Evolutionary conservation across 92 coral and sea anemone species (phyloP).

Genomic region (Heteractis magnifica): DNA sequence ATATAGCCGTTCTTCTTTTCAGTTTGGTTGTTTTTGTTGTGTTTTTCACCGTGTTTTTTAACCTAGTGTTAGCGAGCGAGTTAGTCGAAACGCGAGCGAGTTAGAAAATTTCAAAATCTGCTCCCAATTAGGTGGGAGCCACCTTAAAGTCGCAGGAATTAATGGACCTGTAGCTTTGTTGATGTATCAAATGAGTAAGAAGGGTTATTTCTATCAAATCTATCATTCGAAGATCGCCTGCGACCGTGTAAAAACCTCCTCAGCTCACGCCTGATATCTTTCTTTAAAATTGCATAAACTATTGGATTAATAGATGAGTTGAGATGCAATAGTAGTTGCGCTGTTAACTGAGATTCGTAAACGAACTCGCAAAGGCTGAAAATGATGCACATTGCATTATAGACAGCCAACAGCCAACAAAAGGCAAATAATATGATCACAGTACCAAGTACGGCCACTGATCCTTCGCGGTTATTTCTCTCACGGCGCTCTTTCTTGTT

Average conservation of each 20-base stretch:
- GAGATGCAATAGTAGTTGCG: constrained; percentile 20
- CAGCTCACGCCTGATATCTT: constrained; percentile 31
- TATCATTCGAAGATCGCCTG: not conserved
- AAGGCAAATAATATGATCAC: constrained; percentile 33
- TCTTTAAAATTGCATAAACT: constrained; percentile 31
- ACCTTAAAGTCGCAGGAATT: too few relatives aligned
- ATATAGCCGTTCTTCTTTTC: too few relatives aligned
- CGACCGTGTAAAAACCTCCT: constrained; percentile 10
- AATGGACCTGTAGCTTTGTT: not conserved
- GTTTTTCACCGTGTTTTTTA: too few relatives aligned
- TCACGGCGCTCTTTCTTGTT: constrained; percentile 35
- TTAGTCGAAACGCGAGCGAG: too few relatives aligned
- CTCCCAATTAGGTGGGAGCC: too few relatives aligned
- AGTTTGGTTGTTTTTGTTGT: too few relatives aligned
- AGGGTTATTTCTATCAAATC: constrained; percentile 8
- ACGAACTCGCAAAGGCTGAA: constrained; percentile 1
- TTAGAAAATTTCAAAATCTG: too few relatives aligned
- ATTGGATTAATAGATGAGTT: constrained; percentile 38
- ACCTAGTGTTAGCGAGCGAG: too few relatives aligned
- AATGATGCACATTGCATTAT: constrained; percentile 14
- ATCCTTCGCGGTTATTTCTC: constrained; percentile 37
- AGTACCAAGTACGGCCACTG: constrained; percentile 38
- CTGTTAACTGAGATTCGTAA: not conserved
- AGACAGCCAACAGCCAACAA: constrained; percentile 29
- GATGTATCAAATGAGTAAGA: constrained; percentile 19